Percentiles rank a stretch among this genome's conserved stretches.
Evolutionary conservation across 2,113 vertebrate species (phyloP).

Genomic region (Petaurus breviceps): DNA sequence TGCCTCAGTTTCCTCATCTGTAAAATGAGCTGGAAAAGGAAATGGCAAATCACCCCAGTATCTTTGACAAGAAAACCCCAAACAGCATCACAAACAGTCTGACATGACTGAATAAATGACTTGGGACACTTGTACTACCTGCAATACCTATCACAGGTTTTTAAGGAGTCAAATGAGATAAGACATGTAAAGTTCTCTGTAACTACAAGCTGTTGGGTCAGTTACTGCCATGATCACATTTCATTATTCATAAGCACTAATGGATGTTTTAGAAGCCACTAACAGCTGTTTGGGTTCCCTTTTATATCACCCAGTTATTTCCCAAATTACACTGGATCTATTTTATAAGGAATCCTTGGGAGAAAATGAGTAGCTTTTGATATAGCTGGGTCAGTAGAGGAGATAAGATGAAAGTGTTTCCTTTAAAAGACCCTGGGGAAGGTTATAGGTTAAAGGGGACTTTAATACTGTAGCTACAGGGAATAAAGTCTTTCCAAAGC

Average conservation of each 20-base stretch:
- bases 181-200: neutral
- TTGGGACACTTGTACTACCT: neutral
- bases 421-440: constrained; percentile 3
- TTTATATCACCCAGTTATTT: constrained; percentile 65
- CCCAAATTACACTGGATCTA: constrained; percentile 19
- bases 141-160: neutral
- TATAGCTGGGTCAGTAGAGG: neutral
- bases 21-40: neutral
- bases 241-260: constrained; percentile 73
- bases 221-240: constrained; percentile 62
- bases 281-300: constrained; percentile 40
- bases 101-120: neutral
- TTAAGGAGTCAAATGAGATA: neutral
- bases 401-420: constrained; percentile 42
- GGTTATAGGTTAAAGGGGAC: constrained; percentile 33
- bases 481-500: constrained; percentile 70
- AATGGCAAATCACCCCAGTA: neutral
- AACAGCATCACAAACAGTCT: neutral
- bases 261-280: constrained; percentile 65
- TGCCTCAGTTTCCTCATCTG: neutral
- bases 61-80: neutral
- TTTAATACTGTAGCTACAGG: constrained; percentile 48
- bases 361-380: neutral
- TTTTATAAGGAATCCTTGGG: constrained; percentile 3
- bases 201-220: neutral